Evolutionary conservation across 2,888 invertebrate species (phyloP).

Genomic region (Panorpa germanica): DNA sequence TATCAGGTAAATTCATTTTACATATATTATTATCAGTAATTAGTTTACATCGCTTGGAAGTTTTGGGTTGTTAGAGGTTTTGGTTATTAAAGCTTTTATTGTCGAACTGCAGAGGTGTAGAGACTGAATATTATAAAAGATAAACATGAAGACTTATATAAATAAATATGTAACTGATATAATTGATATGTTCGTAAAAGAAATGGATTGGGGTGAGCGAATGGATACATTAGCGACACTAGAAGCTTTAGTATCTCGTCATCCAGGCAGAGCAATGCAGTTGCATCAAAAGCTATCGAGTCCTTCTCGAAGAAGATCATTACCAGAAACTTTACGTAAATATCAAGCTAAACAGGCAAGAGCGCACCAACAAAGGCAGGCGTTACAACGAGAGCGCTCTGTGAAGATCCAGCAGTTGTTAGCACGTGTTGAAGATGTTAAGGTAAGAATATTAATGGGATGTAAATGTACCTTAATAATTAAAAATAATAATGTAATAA

Average conservation of each 20-base stretch:
- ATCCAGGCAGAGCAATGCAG: constrained; percentile 80
- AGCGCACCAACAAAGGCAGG: constrained; percentile 72
- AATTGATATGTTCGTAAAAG: no score
- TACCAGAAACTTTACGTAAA: constrained; percentile 57
- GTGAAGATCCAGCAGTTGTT: constrained; percentile 69
- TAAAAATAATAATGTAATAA: neutral
- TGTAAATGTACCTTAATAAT: neutral
- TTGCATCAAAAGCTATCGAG: constrained; percentile 87
- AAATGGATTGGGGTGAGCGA: constrained; percentile 72
- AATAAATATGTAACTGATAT: no score
- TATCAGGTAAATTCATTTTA: constrained; percentile 42
- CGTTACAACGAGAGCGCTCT: constrained; percentile 66
- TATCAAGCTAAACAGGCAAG: constrained; percentile 84
- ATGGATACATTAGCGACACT: constrained; percentile 62
- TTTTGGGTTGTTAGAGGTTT: no score
- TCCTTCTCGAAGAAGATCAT: constrained; percentile 68
- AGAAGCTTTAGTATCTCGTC: constrained; percentile 63
- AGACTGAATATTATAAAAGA: no score
- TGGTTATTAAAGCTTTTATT: no score
- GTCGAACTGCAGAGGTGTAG: no score
- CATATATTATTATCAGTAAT: no score
- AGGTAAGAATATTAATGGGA: constrained; percentile 21
- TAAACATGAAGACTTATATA: no score
- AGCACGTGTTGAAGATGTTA: constrained; percentile 69
- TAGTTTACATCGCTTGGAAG: no score